phyloP scores from a whole-genome alignment of 2,888 invertebrate species.

The Eilema caniola region DNA sequence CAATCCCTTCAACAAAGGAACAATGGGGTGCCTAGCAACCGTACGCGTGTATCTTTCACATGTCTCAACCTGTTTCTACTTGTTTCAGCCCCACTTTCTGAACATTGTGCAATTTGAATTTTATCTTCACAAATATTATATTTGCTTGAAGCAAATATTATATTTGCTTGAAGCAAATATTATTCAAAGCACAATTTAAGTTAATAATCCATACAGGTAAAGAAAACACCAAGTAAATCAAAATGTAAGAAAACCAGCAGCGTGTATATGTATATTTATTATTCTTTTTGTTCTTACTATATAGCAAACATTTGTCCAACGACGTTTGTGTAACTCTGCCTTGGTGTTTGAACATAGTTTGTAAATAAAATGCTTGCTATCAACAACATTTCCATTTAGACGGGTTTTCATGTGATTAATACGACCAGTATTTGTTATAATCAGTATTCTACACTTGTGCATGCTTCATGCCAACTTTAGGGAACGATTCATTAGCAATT shows the following conservation, averaged over 20 bases:
- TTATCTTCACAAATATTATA: background rate
- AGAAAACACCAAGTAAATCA: background rate
- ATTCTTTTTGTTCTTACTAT: slow-evolving; percentile 31
- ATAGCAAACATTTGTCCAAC: slow-evolving; percentile 37
- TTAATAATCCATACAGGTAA: background rate
- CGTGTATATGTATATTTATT: slow-evolving; percentile 17
- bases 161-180: background rate
- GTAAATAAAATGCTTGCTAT: slow-evolving; percentile 33
- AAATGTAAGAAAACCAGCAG: slow-evolving; percentile 6
- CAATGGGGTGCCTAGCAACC: slow-evolving; percentile 46
- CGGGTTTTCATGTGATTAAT: slow-evolving; percentile 42
- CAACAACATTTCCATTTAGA: slow-evolving; percentile 44
- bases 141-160: background rate
- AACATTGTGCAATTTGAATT: slow-evolving; percentile 15
- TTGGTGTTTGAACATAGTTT: slow-evolving; percentile 24
- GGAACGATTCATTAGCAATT: slow-evolving; percentile 79
- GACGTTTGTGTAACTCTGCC: slow-evolving; percentile 30
- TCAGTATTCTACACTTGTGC: slow-evolving; percentile 71
- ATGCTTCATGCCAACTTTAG: slow-evolving; percentile 74
- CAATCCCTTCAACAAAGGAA: slow-evolving; percentile 52
- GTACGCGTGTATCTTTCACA: slow-evolving; percentile 40
- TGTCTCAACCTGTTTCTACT: slow-evolving; percentile 52
- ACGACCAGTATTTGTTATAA: slow-evolving; percentile 52
- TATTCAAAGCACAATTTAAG: slow-evolving; percentile 4
- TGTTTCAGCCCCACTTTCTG: slow-evolving; percentile 19